phyloP scores from a whole-genome alignment of 2,113 vertebrate species.

The Merops nubicus region DNA sequence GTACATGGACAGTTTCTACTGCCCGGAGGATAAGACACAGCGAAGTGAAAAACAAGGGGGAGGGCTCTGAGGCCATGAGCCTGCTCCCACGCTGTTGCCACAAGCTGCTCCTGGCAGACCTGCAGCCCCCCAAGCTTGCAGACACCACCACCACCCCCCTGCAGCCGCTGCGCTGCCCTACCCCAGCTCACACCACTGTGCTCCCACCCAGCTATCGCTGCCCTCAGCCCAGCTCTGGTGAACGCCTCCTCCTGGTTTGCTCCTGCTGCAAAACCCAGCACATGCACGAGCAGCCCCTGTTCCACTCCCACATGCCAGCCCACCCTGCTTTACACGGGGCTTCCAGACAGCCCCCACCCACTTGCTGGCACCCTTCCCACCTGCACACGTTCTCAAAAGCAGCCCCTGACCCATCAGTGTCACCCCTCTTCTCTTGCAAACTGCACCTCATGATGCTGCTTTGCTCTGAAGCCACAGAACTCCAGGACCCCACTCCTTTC shows the following conservation, averaged over 20 bases:
- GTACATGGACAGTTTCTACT: not conserved
- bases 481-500: not conserved
- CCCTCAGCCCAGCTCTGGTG: not conserved
- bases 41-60: not conserved
- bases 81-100: not conserved
- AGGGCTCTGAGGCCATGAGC: not conserved
- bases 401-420: not conserved
- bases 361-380: no score
- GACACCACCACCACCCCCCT: not conserved
- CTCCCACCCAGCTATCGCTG: not conserved
- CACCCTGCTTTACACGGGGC: not conserved
- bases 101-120: not conserved
- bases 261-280: not conserved
- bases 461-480: not conserved
- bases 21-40: not conserved
- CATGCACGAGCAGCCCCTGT: not conserved
- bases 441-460: not conserved
- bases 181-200: fast-evolving
- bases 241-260: not conserved
- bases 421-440: not conserved
- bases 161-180: not conserved
- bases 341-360: not conserved
- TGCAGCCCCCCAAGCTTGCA: not conserved
- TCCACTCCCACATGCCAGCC: fast-evolving
- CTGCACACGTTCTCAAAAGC: fast-evolving